Evolutionary conservation across 2,113 vertebrate species (phyloP).

Genomic region (Scopus umbretta): DNA sequence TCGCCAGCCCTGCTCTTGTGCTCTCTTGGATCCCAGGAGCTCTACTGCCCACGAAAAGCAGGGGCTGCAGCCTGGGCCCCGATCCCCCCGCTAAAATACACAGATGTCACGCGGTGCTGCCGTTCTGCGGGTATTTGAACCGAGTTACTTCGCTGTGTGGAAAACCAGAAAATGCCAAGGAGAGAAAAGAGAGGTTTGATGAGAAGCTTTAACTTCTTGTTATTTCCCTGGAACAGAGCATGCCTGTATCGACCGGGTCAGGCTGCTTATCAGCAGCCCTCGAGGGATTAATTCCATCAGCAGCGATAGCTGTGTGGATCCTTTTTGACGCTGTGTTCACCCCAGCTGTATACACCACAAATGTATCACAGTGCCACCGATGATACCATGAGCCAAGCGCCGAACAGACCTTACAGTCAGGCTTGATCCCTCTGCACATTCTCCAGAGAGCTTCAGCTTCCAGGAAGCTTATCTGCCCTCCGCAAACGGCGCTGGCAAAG

Average conservation of each 20-base stretch:
- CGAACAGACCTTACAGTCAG: background rate
- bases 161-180: background rate
- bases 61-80: background rate
- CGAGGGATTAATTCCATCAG: background rate
- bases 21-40: background rate
- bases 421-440: background rate
- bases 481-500: background rate
- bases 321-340: background rate
- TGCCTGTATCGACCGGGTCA: accelerated
- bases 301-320: background rate
- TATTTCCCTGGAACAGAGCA: background rate
- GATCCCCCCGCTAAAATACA: background rate
- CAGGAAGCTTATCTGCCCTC: background rate
- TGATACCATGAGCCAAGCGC: background rate
- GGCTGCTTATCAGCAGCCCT: background rate
- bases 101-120: background rate
- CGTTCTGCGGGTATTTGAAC: background rate
- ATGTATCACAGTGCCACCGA: background rate
- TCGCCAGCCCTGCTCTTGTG: background rate
- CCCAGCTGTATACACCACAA: background rate
- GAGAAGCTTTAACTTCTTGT: background rate
- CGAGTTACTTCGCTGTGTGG: background rate
- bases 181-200: background rate
- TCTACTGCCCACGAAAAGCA: background rate
- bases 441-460: constrained; percentile 3